Conservation (phyloP, 2,113 vertebrate species). For the Neodon shergylaensis region DNA sequence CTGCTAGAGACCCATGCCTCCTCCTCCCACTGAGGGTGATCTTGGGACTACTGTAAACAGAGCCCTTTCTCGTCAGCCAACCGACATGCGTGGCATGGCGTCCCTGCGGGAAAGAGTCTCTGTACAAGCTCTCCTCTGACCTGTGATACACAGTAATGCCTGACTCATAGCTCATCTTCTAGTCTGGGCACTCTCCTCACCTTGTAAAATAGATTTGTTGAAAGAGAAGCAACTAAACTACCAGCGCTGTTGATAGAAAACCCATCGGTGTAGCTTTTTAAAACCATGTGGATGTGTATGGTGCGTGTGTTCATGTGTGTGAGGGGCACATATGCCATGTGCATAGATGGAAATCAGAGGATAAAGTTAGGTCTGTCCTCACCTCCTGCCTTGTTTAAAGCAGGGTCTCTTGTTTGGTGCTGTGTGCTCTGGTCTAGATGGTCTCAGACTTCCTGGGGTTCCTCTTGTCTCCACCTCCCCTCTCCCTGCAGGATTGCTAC, state of each 20-base stretch:
- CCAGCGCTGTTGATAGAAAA: neutral
- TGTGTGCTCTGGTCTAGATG: too few relatives aligned
- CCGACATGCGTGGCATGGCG: fast-evolving
- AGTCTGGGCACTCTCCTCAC: neutral
- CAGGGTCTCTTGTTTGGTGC: neutral
- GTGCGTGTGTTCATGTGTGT: neutral
- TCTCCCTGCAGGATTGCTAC: neutral
- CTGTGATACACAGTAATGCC: neutral
- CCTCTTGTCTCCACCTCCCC: neutral
- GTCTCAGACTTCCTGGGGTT: neutral
- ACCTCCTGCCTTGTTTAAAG: neutral
- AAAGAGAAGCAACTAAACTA: neutral
- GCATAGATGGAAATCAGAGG: neutral
- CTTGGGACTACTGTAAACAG: neutral
- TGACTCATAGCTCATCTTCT: neutral
- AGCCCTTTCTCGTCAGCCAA: neutral
- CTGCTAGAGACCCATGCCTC: neutral
- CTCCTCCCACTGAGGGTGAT: neutral
- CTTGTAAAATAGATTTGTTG: neutral
- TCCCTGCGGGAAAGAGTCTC: neutral
- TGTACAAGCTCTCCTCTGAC: neutral
- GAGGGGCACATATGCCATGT: neutral
- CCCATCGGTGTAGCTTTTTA: neutral
- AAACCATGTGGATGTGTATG: neutral
- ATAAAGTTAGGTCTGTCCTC: neutral